Base-by-base conservation (phyloP, 2,888 invertebrate genomes). In the Strigamia crassipes region DNA sequence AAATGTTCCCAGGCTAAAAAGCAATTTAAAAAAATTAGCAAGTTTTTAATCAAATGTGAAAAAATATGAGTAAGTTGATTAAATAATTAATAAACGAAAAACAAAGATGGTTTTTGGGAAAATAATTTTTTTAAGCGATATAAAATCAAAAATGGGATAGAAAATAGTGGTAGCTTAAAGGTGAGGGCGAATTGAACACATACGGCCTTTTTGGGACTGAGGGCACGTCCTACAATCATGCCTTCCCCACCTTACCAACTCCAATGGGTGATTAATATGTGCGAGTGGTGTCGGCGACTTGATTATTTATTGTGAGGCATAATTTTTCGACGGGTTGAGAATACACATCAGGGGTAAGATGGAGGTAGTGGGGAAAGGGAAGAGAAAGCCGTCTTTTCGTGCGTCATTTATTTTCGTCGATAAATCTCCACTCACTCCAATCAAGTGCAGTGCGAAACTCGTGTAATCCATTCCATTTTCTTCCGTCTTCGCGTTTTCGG, bases 231-330 rank as follows among this genome's bases (percentile, higher is more conserved):
- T 73, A 27, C 73, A 73, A 73, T 73, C 73, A 73, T 73, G 73
- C 13, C n/a, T 73, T 31, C 2, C 15, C 10, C 1, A 27, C 27
- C 73, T 73, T 73, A 5, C 73, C 10, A 13, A 6, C 73, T 73
- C 31, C 73, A 31, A 73, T 73, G 73, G 73, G 73, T 73, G 73
- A 73, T 73, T 73, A 73, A 73, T 73, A 73, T 73, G 73, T 27
- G 73, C 73, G 73, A 31, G 73, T 73, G 73, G 73, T 73, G 73
- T 73, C 31, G 27, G 31, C 27, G 31, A 73, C 73, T 73, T 73
- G 73, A 73, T 73, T 73, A 73, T 73, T 73, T 73, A 73, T 73
- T 73, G 73, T 73, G 73, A 73, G 73, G 73, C 73, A 73, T 73
- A 73, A 73, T 73, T 73, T 73, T 73, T 73, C 73, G 31, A 31